Conservation (phyloP, 2,113 vertebrate genomes). For the Sclerurus mexicanus region DNA sequence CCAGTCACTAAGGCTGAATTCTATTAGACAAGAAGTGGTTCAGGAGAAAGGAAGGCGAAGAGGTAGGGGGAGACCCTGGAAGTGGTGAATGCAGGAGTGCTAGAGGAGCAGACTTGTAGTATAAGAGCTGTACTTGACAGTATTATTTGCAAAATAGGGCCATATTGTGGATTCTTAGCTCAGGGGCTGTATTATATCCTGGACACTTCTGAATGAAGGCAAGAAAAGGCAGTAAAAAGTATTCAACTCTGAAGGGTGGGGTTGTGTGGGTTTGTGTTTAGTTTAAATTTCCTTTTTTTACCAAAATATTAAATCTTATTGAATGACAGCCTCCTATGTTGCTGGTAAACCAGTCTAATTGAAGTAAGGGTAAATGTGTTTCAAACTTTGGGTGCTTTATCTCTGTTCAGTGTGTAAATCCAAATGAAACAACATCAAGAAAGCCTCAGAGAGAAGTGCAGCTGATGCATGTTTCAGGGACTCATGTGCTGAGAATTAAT, state of each 20-base stretch:
- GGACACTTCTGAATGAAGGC: fast-evolving
- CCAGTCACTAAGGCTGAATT: neutral
- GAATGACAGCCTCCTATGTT: fast-evolving
- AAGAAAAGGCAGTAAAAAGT: neutral
- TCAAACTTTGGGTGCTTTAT: neutral
- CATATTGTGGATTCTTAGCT: neutral
- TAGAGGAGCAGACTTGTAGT: neutral
- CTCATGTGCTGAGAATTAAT: neutral
- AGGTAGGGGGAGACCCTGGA: too few relatives aligned
- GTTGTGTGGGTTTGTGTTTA: neutral
- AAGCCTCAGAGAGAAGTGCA: neutral
- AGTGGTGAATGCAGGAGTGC: neutral
- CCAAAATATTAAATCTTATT: neutral
- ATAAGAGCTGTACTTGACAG: fast-evolving
- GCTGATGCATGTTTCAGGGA: neutral
- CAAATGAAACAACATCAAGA: neutral
- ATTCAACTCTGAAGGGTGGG: neutral
- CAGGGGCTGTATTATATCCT: fast-evolving
- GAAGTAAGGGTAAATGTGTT: neutral
- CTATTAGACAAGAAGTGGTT: fast-evolving
- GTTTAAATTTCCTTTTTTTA: neutral
- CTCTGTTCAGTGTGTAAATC: neutral
- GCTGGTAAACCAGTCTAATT: neutral
- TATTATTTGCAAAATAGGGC: fast-evolving
- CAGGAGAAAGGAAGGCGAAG: neutral